Evolutionary conservation across 2,888 invertebrate genomes (phyloP).

Genomic region (Pantelozetes paolii): DNA sequence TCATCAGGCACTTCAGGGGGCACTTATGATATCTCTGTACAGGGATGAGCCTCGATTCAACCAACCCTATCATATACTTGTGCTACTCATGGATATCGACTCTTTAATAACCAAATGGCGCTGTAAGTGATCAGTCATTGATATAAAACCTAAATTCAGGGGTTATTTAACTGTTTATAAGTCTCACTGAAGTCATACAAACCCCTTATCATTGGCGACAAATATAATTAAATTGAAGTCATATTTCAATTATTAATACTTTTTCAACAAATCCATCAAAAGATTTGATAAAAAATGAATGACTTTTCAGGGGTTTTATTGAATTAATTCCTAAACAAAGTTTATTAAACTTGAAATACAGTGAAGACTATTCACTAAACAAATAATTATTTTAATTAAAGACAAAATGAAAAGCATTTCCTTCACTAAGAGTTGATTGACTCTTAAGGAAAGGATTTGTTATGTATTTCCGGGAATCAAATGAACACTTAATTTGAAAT

Average conservation of each 20-base stretch:
- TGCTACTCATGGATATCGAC: slow-evolving; percentile 94
- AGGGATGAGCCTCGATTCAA: slow-evolving; percentile 95
- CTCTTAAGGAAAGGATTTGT: background rate
- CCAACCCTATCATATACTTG: slow-evolving; percentile 92
- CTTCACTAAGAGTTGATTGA: background rate
- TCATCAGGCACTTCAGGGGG: slow-evolving; percentile 88
- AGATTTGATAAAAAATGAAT: too few relatives aligned
- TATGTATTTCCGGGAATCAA: background rate
- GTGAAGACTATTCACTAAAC: too few relatives aligned
- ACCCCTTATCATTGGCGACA: too few relatives aligned
- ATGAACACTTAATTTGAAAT: background rate
- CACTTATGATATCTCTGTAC: slow-evolving; percentile 96
- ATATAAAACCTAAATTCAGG: too few relatives aligned
- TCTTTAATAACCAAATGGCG: slow-evolving; percentile 98
- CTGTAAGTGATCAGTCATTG: slow-evolving; percentile 63
- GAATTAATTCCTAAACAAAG: background rate
- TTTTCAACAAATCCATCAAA: too few relatives aligned
- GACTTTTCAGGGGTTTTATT: too few relatives aligned
- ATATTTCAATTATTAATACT: background rate
- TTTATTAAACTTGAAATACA: slow-evolving; percentile 22
- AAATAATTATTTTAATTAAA: too few relatives aligned
- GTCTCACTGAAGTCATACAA: too few relatives aligned
- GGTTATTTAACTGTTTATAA: too few relatives aligned
- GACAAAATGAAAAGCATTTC: background rate
- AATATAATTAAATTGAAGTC: background rate